A percentile compares a stretch with the other conserved stretches of the same genome.
Evolutionary conservation across 2,888 invertebrate species (phyloP).

Genomic region (Agrotis exclamationis): DNA sequence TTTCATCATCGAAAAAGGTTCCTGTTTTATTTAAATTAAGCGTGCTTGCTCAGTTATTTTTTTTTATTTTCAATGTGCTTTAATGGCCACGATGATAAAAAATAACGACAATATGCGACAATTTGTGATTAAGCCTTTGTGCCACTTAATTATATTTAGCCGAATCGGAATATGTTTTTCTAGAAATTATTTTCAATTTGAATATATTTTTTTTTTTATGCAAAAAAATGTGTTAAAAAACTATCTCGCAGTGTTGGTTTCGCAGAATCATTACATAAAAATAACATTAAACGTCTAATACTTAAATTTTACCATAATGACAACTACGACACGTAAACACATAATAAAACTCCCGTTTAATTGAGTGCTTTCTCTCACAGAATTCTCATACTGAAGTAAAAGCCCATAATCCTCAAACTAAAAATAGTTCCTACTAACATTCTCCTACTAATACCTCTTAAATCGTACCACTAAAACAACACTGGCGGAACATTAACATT

Average conservation of each 20-base stretch:
- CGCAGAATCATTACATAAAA: not conserved
- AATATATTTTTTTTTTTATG: not conserved
- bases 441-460: constrained; percentile 58
- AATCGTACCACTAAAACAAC: constrained; percentile 63
- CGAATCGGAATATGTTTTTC: not conserved
- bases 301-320: no score
- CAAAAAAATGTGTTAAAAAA: not conserved
- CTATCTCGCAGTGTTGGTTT: no score
- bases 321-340: not conserved
- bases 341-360: constrained; percentile 13
- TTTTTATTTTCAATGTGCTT: constrained; percentile 47
- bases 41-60: constrained; percentile 49
- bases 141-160: not conserved
- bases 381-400: constrained; percentile 12
- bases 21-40: constrained; percentile 64
- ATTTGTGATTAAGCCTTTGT: constrained; percentile 1
- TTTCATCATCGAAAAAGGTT: constrained; percentile 71
- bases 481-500: constrained; percentile 69
- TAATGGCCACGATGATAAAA: constrained; percentile 38
- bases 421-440: constrained; percentile 49
- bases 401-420: constrained; percentile 50
- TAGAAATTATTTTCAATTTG: not conserved
- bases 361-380: constrained; percentile 7
- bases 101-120: constrained; percentile 8
- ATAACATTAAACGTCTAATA: not conserved